A percentile compares a stretch with the other conserved stretches of the same genome.
Conservation (phyloP, 2,888 invertebrate species). For the Platycheirus rosarum region DNA sequence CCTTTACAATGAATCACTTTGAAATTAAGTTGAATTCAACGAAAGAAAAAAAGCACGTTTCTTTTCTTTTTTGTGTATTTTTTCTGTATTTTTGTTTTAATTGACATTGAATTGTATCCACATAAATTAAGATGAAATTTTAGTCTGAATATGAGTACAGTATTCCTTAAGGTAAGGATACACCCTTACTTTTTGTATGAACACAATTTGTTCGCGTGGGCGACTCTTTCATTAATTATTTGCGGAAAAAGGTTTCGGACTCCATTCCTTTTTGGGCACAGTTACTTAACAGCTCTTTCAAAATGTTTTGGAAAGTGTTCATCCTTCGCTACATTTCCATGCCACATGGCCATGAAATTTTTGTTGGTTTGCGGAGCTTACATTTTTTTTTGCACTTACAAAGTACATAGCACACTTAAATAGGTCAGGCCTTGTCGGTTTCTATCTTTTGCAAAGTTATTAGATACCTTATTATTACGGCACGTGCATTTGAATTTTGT, state of each 20-base stretch:
- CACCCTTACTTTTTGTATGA: no score
- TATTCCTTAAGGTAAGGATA: no score
- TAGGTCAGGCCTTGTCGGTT: neutral
- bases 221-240: neutral
- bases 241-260: neutral
- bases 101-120: neutral
- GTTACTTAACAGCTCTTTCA: neutral
- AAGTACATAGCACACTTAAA: neutral
- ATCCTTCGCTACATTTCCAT: neutral
- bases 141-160: no score
- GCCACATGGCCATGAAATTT: no score
- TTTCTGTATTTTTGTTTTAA: neutral
- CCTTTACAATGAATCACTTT: constrained; percentile 53
- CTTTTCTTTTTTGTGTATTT: neutral
- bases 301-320: neutral
- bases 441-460: constrained; percentile 1
- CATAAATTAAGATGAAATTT: neutral
- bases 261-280: neutral
- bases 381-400: neutral
- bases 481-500: neutral
- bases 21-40: neutral
- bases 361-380: no score
- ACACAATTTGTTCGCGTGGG: no score
- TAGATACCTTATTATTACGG: neutral
- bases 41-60: constrained; percentile 1